A percentile compares a stretch with the other conserved stretches of the same genome.
Conservation (phyloP, 2,113 vertebrate species). For the Nansenia antarctica region DNA sequence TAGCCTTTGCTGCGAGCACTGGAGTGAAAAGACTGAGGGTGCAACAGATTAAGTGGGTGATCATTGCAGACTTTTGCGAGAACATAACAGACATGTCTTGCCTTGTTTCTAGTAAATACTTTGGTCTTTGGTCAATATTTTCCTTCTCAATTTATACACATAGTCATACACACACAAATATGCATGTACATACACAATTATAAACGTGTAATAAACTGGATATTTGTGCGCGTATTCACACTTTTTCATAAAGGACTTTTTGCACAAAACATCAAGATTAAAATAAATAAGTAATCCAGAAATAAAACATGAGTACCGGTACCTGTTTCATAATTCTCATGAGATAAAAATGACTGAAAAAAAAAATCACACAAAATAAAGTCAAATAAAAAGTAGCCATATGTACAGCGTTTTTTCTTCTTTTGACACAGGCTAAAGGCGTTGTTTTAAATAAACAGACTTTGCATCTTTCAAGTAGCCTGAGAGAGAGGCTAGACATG, state of each 20-base stretch:
- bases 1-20: conserved; percentile 42
- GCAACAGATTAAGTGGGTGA: conserved; percentile 36
- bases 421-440: conserved; percentile 79
- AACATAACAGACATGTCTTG: conserved; percentile 66
- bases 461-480: conserved; percentile 81
- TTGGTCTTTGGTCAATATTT: conserved; percentile 81
- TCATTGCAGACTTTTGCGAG: conserved; percentile 57
- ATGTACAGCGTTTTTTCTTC: conserved; percentile 78
- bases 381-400: conserved; percentile 72
- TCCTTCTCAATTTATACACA: conserved; percentile 73
- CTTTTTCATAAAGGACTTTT: conserved; percentile 75
- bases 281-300: conserved; percentile 77
- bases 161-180: conserved; percentile 75
- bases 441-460: conserved; percentile 80
- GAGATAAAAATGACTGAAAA: conserved; percentile 56
- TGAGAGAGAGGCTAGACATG: conserved; percentile 77
- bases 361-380: conserved; percentile 44
- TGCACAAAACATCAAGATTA: conserved; percentile 73
- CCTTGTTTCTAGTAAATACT: conserved; percentile 76
- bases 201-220: conserved; percentile 73
- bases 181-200: conserved; percentile 72
- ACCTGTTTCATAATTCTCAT: conserved; percentile 72
- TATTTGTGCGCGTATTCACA: conserved; percentile 74
- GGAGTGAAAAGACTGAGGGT: conserved; percentile 28
- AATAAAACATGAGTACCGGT: conserved; percentile 74